phyloP scores from a whole-genome alignment of 2,113 vertebrate species.

The Lates calcarifer region DNA sequence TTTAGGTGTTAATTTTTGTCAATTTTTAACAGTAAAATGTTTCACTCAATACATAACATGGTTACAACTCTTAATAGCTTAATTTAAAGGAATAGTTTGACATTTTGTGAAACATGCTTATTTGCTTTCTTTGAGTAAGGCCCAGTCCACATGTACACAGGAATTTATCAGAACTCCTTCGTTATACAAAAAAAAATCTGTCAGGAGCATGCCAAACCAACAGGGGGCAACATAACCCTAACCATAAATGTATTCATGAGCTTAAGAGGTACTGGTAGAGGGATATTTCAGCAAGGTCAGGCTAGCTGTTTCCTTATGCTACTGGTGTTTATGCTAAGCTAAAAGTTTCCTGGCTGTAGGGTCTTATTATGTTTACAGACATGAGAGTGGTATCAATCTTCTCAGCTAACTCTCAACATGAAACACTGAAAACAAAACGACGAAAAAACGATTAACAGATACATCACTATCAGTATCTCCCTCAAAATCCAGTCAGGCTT shows the following conservation, averaged over 20 bases:
- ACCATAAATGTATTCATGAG: too few relatives aligned
- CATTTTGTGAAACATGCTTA: background rate
- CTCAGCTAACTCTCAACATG: background rate
- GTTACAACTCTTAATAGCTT: background rate
- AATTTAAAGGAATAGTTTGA: background rate
- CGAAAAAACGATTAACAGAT: too few relatives aligned
- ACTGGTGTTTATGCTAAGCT: conserved; percentile 14
- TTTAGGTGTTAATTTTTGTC: too few relatives aligned
- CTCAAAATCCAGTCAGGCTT: background rate
- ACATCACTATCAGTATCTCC: background rate
- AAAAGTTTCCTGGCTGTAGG: background rate
- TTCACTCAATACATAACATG: background rate
- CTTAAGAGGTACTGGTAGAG: background rate
- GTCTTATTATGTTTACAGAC: background rate
- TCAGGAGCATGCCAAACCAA: too few relatives aligned
- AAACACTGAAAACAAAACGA: background rate
- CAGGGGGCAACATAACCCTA: too few relatives aligned
- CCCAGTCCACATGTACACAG: too few relatives aligned
- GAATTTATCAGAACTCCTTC: too few relatives aligned
- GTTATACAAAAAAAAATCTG: too few relatives aligned
- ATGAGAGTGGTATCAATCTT: background rate
- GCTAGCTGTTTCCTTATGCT: background rate
- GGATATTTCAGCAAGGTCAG: background rate
- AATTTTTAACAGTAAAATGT: background rate
- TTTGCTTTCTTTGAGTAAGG: background rate